Percentiles rank a stretch among this genome's conserved stretches.
Evolutionary conservation across 2,797 vertebrate genomes (phyloP).

Genomic region (Zalophus californianus): DNA sequence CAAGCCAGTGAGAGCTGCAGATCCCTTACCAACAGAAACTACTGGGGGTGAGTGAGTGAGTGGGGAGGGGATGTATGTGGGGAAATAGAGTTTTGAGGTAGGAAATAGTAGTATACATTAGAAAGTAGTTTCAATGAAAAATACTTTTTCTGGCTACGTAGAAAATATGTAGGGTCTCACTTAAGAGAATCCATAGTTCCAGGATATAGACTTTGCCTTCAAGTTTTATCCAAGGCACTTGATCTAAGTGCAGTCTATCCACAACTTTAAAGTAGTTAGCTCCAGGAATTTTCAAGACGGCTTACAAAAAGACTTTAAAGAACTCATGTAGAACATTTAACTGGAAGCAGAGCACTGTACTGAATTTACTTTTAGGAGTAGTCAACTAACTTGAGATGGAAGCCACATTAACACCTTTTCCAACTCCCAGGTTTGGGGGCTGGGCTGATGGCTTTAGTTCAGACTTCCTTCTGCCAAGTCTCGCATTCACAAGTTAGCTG

Average conservation of each 20-base stretch:
- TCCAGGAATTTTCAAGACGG: conserved; percentile 53
- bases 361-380: background rate
- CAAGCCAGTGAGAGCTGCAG: no score
- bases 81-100: background rate
- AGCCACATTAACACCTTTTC: background rate
- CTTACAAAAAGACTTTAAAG: background rate
- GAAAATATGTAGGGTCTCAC: background rate
- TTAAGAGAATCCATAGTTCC: background rate
- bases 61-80: no score
- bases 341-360: background rate
- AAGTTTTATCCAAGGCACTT: background rate
- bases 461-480: background rate
- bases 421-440: background rate
- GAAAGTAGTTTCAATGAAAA: background rate
- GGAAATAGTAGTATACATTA: background rate
- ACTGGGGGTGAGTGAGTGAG: no score
- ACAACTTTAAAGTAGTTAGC: conserved; percentile 27
- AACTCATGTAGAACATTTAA: background rate
- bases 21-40: background rate
- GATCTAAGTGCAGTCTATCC: background rate
- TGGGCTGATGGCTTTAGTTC: background rate
- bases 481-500: background rate
- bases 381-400: conserved; percentile 15
- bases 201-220: background rate
- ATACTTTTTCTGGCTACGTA: background rate